phyloP scores from a whole-genome alignment of 2,888 invertebrate species.

The Cheilosia grossa region DNA sequence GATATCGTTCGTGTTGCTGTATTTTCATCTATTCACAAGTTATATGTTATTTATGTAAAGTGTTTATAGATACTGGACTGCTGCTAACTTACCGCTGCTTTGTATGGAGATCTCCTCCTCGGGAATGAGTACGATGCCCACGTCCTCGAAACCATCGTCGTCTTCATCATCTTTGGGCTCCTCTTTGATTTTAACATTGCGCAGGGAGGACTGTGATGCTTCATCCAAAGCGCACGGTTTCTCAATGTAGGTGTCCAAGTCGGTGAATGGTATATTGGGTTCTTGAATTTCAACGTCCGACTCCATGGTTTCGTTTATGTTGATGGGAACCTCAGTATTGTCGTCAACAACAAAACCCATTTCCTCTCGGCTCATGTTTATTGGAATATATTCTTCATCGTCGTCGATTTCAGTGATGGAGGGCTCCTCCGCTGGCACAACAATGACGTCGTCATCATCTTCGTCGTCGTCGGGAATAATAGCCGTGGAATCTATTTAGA shows the following conservation, averaged over 20 bases:
- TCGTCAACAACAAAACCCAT: slow-evolving; percentile 75
- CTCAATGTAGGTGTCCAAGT: slow-evolving; percentile 82
- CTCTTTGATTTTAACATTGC: slow-evolving; percentile 87
- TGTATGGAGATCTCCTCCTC: slow-evolving; percentile 82
- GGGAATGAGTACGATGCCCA: slow-evolving; percentile 81
- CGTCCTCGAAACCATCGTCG: slow-evolving; percentile 83
- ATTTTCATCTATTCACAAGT: slow-evolving; percentile 77
- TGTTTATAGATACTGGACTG: not conserved
- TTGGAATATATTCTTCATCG: slow-evolving; percentile 83
- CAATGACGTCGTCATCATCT: slow-evolving; percentile 87
- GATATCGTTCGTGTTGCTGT: slow-evolving; percentile 81
- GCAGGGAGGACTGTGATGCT: slow-evolving; percentile 79
- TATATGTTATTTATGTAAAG: not conserved
- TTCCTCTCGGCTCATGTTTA: slow-evolving; percentile 77
- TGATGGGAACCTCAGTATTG: slow-evolving; percentile 30
- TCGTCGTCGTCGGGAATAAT: slow-evolving; percentile 81
- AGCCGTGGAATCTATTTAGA: slow-evolving; percentile 24
- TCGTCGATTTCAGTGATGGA: slow-evolving; percentile 86
- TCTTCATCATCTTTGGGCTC: slow-evolving; percentile 88
- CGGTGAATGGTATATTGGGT: slow-evolving; percentile 83
- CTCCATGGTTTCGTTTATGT: slow-evolving; percentile 77
- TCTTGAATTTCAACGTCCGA: slow-evolving; percentile 83
- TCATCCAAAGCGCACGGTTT: slow-evolving; percentile 78
- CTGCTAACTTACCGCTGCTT: slow-evolving; percentile 80
- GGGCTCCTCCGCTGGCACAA: slow-evolving; percentile 87